phyloP scores from a whole-genome alignment of 92 coral and sea anemone species.

The Diadumene lineata region DNA sequence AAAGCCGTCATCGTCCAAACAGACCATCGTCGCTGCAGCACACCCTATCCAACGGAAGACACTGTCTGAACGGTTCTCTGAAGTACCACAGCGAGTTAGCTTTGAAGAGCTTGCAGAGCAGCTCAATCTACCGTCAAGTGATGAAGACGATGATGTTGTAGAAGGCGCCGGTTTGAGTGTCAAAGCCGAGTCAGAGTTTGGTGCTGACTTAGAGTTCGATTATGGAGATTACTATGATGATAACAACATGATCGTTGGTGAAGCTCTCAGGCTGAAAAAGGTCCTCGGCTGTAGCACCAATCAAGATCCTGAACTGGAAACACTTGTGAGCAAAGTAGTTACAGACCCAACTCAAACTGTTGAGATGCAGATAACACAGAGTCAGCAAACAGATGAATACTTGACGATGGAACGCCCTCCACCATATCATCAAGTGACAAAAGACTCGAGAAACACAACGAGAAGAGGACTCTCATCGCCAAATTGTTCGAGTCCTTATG shows the following conservation, averaged over 20 bases:
- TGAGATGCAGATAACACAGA: not conserved
- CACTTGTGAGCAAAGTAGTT: conserved; percentile 35
- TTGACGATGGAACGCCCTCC: conserved; percentile 24
- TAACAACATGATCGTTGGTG: conserved; percentile 62
- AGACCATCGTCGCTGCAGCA: not conserved
- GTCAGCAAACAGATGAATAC: conserved; percentile 4
- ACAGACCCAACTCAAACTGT: conserved; percentile 29
- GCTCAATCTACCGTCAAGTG: conserved; percentile 22
- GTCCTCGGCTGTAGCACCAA: conserved; percentile 29
- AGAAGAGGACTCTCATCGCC: not conserved
- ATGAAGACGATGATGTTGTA: conserved; percentile 10
- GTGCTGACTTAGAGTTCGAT: conserved; percentile 66
- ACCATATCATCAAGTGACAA: conserved; percentile 13
- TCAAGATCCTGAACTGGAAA: conserved; percentile 50
- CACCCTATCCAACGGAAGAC: conserved; percentile 16
- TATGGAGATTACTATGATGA: conserved; percentile 71
- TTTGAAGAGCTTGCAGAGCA: conserved; percentile 17
- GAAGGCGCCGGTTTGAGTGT: conserved; percentile 10
- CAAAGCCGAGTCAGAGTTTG: conserved; percentile 27
- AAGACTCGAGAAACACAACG: not conserved
- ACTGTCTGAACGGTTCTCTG: conserved; percentile 52
- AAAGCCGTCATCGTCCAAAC: conserved; percentile 1
- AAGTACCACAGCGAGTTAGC: conserved; percentile 25
- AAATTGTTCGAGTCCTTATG: not conserved
- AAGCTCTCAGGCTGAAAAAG: conserved; percentile 64